phyloP scores from a whole-genome alignment of 2,888 invertebrate genomes.

The Erebia epiphron region DNA sequence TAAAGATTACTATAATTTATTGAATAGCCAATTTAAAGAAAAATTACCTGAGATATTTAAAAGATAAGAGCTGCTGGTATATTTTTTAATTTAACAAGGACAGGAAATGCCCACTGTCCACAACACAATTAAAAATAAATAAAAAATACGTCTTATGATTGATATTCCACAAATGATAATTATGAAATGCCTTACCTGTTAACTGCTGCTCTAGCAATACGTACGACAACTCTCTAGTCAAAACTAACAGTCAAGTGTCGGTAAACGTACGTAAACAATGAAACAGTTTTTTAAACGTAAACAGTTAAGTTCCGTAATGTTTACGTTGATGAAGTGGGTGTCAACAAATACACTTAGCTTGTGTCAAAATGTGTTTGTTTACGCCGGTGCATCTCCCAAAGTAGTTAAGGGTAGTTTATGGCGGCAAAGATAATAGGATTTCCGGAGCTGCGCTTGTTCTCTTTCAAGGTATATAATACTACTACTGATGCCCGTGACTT shows the following conservation, averaged over 20 bases:
- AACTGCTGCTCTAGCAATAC: no score
- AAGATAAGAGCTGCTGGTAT: no score
- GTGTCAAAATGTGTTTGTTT: constrained; percentile 24
- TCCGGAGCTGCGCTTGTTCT: not conserved
- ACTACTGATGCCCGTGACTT: not conserved
- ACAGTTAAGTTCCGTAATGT: constrained; percentile 24
- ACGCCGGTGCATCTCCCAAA: constrained; percentile 2
- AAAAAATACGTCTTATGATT: no score
- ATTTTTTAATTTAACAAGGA: no score
- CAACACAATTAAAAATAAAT: no score
- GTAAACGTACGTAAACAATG: constrained; percentile 29
- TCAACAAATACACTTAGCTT: constrained; percentile 32
- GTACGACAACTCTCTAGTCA: not conserved
- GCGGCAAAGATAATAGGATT: not conserved
- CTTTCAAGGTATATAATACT: not conserved
- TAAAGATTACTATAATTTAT: no score
- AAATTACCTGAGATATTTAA: no score
- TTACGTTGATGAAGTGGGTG: constrained; percentile 25
- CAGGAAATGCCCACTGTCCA: no score
- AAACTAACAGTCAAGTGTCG: constrained; percentile 21
- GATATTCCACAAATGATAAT: no score
- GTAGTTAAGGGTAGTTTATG: not conserved
- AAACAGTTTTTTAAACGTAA: constrained; percentile 15
- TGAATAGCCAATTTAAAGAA: no score
- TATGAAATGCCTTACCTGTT: no score